These are phyloP conservation scores for Oscheius sp. DNA, from an alignment of 2,888 invertebrate species.

Conservation along the genomic window DNA sequence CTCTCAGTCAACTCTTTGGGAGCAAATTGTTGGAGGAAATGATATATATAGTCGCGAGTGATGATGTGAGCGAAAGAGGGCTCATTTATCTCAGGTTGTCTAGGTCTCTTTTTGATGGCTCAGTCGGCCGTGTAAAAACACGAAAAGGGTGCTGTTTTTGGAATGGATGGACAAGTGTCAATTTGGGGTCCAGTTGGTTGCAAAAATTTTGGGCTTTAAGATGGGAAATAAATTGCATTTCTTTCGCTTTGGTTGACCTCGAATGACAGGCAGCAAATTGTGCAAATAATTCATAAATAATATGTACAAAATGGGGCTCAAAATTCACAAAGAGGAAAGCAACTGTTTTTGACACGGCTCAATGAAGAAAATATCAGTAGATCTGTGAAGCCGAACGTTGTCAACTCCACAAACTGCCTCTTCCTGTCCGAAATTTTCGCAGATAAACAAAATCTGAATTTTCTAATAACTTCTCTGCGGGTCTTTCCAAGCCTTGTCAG, in stretches of 20 bases:
- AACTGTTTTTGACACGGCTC: constrained; percentile 57
- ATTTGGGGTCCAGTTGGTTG: too few species aligned
- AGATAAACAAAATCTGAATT: constrained; percentile 60
- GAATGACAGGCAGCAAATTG: too few species aligned
- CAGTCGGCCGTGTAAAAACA: background rate
- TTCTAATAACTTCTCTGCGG: background rate
- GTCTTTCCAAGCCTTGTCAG: constrained; percentile 19
- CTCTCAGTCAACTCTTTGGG: too few species aligned
- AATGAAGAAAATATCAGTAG: constrained; percentile 54
- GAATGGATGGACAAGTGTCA: too few species aligned
- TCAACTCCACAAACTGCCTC: constrained; percentile 57
- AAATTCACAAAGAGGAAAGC: constrained; percentile 13
- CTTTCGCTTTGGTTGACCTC: too few species aligned
- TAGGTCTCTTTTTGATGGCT: too few species aligned
- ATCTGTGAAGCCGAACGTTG: constrained; percentile 56
- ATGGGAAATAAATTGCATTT: too few species aligned
- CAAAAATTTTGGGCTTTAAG: too few species aligned
- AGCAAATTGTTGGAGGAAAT: too few species aligned
- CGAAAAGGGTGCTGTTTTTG: background rate
- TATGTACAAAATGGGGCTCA: background rate
- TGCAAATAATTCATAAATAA: background rate
- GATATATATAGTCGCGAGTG: too few species aligned
- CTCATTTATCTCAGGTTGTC: too few species aligned
- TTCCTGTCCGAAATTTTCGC: constrained; percentile 57
- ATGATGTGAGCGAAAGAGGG: too few species aligned